phyloP scores from a whole-genome alignment of 1,140 invertebrate genomes.

The Bombus superbus region DNA sequence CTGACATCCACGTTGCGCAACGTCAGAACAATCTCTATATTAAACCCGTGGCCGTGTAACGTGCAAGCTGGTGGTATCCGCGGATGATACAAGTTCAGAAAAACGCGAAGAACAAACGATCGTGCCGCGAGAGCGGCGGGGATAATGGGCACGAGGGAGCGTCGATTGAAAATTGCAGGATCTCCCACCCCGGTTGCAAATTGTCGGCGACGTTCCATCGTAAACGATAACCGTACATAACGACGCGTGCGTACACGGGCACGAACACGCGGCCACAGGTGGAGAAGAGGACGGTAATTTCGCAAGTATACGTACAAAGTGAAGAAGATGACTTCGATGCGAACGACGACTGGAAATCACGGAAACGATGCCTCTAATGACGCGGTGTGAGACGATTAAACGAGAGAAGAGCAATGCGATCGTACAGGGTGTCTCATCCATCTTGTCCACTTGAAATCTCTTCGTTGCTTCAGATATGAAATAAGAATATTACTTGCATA shows the following conservation, averaged over 20 bases:
- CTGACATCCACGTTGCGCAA: constrained; percentile 7
- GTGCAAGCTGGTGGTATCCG: not conserved
- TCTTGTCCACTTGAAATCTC: not conserved
- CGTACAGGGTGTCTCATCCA: not conserved
- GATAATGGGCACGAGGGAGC: constrained; percentile 47
- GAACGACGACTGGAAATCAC: not conserved
- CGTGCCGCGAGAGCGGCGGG: not conserved
- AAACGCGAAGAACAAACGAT: constrained; percentile 35
- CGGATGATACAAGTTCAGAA: constrained; percentile 49
- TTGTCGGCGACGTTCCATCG: constrained; percentile 21
- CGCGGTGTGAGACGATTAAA: not conserved
- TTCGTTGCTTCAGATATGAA: not conserved
- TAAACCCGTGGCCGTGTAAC: not conserved
- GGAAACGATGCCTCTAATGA: constrained; percentile 18
- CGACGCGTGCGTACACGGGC: not conserved
- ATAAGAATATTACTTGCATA: no score
- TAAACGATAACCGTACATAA: constrained; percentile 23
- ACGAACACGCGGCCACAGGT: not conserved
- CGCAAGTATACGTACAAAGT: constrained; percentile 6
- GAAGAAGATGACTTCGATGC: not conserved
- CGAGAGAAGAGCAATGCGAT: not conserved
- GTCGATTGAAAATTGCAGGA: constrained; percentile 46
- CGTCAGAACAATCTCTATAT: constrained; percentile 1
- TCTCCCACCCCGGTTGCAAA: constrained; percentile 1
- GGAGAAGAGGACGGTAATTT: constrained; percentile 12